Conservation (phyloP, 2,113 vertebrate species). For the Scartelaos histophorus region DNA sequence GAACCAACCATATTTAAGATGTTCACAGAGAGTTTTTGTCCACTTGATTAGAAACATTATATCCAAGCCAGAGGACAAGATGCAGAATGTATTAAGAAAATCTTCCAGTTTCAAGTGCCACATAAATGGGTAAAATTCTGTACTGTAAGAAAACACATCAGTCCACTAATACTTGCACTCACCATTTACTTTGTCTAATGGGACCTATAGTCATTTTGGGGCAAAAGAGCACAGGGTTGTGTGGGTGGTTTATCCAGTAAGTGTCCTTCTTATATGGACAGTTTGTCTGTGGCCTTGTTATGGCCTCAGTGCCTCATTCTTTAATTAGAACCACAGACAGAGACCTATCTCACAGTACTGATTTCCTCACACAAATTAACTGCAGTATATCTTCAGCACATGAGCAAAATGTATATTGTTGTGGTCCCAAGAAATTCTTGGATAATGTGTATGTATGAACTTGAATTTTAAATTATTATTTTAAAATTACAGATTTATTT, state of each 20-base stretch:
- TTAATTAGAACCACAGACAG: slow-evolving; percentile 49
- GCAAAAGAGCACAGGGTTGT: slow-evolving; percentile 49
- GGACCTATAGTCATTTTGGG: slow-evolving; percentile 8
- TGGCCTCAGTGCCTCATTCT: slow-evolving; percentile 66
- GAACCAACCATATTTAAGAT: neutral
- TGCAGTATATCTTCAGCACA: slow-evolving; percentile 76
- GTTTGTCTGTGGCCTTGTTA: slow-evolving; percentile 60
- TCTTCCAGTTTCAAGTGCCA: slow-evolving; percentile 39
- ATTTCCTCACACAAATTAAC: slow-evolving; percentile 53
- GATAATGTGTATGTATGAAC: slow-evolving; percentile 79
- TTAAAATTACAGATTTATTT: slow-evolving; percentile 78
- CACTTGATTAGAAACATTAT: neutral
- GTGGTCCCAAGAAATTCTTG: slow-evolving; percentile 61
- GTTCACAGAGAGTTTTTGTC: neutral
- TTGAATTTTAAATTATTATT: slow-evolving; percentile 82
- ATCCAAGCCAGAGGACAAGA: neutral
- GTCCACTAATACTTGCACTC: slow-evolving; percentile 41
- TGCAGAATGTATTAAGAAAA: neutral
- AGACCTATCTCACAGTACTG: slow-evolving; percentile 57
- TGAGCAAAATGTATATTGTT: slow-evolving; percentile 69
- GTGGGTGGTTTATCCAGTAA: slow-evolving; percentile 53
- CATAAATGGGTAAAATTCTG: slow-evolving; percentile 11
- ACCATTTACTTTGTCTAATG: slow-evolving; percentile 16
- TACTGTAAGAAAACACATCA: slow-evolving; percentile 37
- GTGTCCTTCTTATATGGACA: slow-evolving; percentile 65